phyloP scores from a whole-genome alignment of 2,888 invertebrate species.

The Pyrocoelia pectoralis region DNA sequence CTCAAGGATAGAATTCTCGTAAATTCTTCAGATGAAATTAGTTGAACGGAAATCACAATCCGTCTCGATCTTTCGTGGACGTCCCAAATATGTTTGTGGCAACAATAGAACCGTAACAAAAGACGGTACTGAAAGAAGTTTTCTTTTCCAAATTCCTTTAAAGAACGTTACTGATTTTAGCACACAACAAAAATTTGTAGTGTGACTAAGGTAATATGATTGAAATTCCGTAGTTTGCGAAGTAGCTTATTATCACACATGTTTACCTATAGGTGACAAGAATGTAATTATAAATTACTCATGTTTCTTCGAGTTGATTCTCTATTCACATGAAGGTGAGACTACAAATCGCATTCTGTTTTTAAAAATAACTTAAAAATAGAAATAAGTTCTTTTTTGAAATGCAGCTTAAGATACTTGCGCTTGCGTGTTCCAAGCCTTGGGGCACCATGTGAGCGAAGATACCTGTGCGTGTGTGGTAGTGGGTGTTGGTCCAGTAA shows the following conservation, averaged over 20 bases:
- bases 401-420: constrained; percentile 19
- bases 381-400: neutral
- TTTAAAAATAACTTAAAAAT: constrained; percentile 46
- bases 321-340: no score
- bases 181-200: neutral
- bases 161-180: neutral
- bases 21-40: no score
- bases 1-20: no score
- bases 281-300: neutral
- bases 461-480: constrained; percentile 31
- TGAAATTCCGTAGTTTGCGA: neutral
- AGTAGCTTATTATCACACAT: neutral
- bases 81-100: no score
- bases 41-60: no score
- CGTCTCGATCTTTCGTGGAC: no score
- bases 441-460: constrained; percentile 24
- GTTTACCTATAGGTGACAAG: neutral
- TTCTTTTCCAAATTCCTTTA: neutral
- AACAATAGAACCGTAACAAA: neutral
- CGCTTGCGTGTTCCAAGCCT: constrained; percentile 23
- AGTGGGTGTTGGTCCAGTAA: constrained; percentile 33
- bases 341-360: neutral
- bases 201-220: neutral
- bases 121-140: neutral
- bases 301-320: neutral